phyloP scores from a whole-genome alignment of 1,140 invertebrate species.

The Diploscapter pachys region DNA sequence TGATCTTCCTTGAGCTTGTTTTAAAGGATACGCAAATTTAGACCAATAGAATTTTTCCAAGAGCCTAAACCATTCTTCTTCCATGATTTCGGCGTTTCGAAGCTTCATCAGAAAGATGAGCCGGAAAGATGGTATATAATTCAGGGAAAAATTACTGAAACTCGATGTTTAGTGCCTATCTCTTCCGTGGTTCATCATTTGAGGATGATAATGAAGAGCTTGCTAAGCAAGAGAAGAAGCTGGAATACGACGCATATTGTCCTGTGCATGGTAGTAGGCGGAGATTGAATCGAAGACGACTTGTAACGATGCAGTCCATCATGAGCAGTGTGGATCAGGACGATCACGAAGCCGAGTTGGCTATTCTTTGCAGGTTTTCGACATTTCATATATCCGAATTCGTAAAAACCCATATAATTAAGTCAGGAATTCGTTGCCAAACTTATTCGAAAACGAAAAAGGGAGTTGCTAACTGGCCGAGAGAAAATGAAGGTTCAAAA shows the following conservation, averaged over 20 bases:
- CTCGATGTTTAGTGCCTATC: conserved; percentile 45
- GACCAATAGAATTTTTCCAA: conserved; percentile 32
- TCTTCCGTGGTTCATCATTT: conserved; percentile 43
- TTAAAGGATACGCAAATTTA: conserved; percentile 9
- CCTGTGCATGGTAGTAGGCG: conserved; percentile 50
- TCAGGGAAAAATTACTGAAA: not conserved
- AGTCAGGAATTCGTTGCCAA: conserved; percentile 55
- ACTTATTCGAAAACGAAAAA: conserved; percentile 47
- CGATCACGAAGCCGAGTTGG: conserved; percentile 42
- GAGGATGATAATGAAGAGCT: conserved; percentile 40
- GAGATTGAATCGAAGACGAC: conserved; percentile 28
- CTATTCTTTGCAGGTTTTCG: conserved; percentile 3
- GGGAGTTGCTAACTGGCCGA: conserved; percentile 37
- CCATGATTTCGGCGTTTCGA: conserved; percentile 24
- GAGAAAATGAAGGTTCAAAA: conserved; percentile 44
- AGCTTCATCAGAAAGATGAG: conserved; percentile 14
- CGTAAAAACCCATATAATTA: conserved; percentile 9
- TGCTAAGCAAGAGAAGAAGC: conserved; percentile 19
- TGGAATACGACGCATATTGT: conserved; percentile 56
- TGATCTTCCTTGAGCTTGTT: conserved; percentile 1
- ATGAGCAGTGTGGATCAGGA: conserved; percentile 45
- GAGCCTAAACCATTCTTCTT: conserved; percentile 24
- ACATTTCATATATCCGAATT: conserved; percentile 3
- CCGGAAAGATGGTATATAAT: conserved; percentile 42
- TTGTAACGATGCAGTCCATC: conserved; percentile 53